Evolutionary conservation across 2,113 vertebrate species (phyloP), one percentile per base, ranked within the genome.

Genomic region (Phainopepla nitens): DNA sequence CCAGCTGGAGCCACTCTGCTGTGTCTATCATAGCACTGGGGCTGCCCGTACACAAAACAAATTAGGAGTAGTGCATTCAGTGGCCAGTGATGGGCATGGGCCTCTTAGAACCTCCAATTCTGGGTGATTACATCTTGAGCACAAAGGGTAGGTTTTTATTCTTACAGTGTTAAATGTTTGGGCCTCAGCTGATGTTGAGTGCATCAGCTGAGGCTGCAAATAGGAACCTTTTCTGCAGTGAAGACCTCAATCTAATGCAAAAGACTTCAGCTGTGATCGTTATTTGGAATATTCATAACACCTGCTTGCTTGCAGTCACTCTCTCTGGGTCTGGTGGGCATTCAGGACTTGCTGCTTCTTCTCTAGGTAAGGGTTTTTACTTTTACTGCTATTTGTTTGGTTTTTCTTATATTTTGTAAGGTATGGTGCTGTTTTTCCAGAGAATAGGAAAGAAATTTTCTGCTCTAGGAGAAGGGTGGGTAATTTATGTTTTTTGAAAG

Each of bases 341-440:
- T 1, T 0, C 3, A 15, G 2, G 2, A 4, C 6, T 44, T 65
- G 27, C 41, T 64, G n/a, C 2, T 13, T n/a, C 18, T 2, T 66
- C 28, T 91, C 8, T 4, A 70, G 91, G 87, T 94, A 94, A 80
- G 57, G 7, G 0, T 51, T 90, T 90, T 66, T 31, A 42, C 11
- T 71, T 82, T 83, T 56, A 18, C 35, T 69, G 7, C 1, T 35
- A 1, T 81, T 68, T 73, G 0, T 20, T 31, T 44, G 3, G 0
- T 8, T 79, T 80, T 64, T 51, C 5, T 45, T 47, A 2, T 49
- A 2, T 15, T 44, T 84, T 60, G 2, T 24, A 28, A 27, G 11
- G 5, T 31, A 3, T 39, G 3, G 1, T 53, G 13, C 1, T 78
- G 4, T 68, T 88, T 60, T 33, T 53, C 33, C 44, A 19, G 29